Conservation (phyloP, 2,113 vertebrate genomes). For the Hipposideros armiger region DNA sequence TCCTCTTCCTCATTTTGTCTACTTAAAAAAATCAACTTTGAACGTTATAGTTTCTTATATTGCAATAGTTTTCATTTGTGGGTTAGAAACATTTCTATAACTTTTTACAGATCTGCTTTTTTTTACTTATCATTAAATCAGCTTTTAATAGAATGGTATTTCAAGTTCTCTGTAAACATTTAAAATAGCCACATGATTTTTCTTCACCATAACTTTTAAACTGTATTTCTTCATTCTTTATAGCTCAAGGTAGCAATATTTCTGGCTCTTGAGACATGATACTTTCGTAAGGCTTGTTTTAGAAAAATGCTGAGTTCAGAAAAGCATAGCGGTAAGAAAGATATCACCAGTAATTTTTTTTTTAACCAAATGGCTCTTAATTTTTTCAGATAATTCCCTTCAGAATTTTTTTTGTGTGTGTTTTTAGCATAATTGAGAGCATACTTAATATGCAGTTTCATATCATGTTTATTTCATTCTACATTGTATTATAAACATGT, state of each 20-base stretch:
- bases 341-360: background rate
- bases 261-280: conserved; percentile 29
- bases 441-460: background rate
- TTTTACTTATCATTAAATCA: background rate
- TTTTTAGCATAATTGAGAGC: background rate
- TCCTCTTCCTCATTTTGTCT: conserved; percentile 14
- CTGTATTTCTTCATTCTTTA: conserved; percentile 26
- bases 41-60: background rate
- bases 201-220: background rate
- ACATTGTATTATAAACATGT: background rate
- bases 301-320: background rate
- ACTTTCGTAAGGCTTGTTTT: conserved; percentile 27
- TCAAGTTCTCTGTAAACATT: background rate
- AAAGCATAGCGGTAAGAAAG: background rate
- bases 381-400: conserved; percentile 1
- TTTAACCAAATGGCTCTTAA: background rate
- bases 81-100: background rate
- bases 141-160: conserved; percentile 18
- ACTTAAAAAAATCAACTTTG: conserved; percentile 13
- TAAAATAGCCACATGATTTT: conserved; percentile 11
- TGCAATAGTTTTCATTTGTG: conserved; percentile 3
- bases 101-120: background rate
- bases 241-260: background rate
- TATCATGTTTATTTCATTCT: conserved; percentile 13
- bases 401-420: background rate